Percentiles rank a stretch among this genome's conserved stretches.
phyloP scores from a whole-genome alignment of 2,797 vertebrate species.

The Crenuchus spilurus region DNA sequence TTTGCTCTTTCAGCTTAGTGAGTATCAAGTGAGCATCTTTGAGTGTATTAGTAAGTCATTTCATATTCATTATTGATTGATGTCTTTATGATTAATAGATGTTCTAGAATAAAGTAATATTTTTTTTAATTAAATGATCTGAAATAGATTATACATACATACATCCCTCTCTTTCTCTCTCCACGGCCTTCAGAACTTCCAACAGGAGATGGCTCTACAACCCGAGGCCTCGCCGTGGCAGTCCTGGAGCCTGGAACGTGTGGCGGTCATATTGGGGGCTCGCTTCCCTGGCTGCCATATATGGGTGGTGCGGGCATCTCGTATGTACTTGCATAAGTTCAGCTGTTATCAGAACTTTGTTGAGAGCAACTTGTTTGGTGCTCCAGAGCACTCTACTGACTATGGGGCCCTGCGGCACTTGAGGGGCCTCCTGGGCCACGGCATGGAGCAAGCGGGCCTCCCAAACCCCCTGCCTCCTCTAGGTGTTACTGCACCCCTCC shows the following conservation, averaged over 20 bases:
- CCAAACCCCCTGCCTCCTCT: constrained; percentile 60
- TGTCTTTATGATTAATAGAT: too few relatives aligned
- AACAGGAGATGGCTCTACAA: constrained; percentile 88
- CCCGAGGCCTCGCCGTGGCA: constrained; percentile 89
- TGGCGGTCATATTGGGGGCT: constrained; percentile 80
- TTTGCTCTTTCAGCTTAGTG: not conserved
- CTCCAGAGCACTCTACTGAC: constrained; percentile 86
- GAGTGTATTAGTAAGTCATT: too few relatives aligned
- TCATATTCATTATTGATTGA: too few relatives aligned
- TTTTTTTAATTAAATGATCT: too few relatives aligned
- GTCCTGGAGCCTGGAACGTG: constrained; percentile 91
- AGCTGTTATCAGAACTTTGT: constrained; percentile 97
- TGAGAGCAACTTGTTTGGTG: constrained; percentile 93
- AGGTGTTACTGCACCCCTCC: constrained; percentile 61
- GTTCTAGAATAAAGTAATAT: too few relatives aligned
- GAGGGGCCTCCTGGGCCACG: constrained; percentile 86
- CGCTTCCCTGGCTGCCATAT: constrained; percentile 87
- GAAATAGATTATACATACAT: too few relatives aligned
- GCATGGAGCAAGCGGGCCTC: constrained; percentile 80
- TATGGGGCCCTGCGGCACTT: constrained; percentile 88
- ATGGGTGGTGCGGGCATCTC: constrained; percentile 92
- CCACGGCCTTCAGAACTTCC: constrained; percentile 83
- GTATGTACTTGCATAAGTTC: constrained; percentile 97
- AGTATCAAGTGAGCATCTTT: too few relatives aligned
- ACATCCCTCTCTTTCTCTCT: constrained; percentile 11